A percentile compares a stretch with the other conserved stretches of the same genome.
Conservation (phyloP, 2,113 vertebrate species). For the Apeltes quadracus region DNA sequence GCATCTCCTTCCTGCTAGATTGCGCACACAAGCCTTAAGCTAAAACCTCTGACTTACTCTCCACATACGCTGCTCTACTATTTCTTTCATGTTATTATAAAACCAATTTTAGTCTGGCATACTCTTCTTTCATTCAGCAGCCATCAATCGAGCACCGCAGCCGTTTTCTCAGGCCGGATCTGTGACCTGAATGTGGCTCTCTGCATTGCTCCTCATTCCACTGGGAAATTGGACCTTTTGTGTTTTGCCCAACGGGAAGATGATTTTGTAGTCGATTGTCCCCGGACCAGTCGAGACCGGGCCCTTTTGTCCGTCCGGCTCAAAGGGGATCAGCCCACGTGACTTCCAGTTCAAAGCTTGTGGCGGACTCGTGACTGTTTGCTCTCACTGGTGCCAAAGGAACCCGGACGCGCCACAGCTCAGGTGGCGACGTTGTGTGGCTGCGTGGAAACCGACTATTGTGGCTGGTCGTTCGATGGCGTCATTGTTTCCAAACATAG, state of each 20-base stretch:
- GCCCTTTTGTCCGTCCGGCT: conserved; percentile 46
- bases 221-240: conserved; percentile 66
- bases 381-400: conserved; percentile 27
- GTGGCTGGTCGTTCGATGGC: conserved; percentile 1
- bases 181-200: conserved; percentile 70
- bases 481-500: neutral
- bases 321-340: conserved; percentile 49
- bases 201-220: conserved; percentile 59
- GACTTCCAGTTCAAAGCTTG: conserved; percentile 42
- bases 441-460: conserved; percentile 1
- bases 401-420: neutral
- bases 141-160: neutral
- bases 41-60: neutral
- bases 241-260: conserved; percentile 66
- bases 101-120: neutral
- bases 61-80: neutral
- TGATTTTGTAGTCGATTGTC: conserved; percentile 63
- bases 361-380: conserved; percentile 45
- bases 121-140: neutral
- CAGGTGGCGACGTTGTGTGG: neutral
- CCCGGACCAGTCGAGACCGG: conserved; percentile 46
- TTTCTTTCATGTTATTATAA: neutral
- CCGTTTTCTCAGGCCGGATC: conserved; percentile 23
- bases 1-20: neutral
- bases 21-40: neutral